These are phyloP conservation scores for Rhyacichthys aspro DNA, from an alignment of 2,797 vertebrate species.

Conservation along the genomic window DNA sequence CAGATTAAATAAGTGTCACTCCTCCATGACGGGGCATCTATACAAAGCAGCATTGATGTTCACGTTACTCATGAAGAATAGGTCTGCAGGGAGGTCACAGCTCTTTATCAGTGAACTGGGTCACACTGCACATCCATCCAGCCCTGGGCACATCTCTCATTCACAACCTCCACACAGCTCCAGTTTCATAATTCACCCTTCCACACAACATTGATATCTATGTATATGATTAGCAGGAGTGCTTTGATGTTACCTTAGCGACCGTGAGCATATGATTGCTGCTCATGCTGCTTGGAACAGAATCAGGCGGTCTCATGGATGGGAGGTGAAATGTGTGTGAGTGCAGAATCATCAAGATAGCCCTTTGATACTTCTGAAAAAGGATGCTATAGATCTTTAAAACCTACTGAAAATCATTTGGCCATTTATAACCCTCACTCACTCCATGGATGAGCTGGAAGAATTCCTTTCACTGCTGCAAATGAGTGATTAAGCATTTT, in stretches of 20 bases:
- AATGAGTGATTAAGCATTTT: no score
- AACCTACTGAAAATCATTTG: no score
- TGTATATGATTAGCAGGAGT: not conserved
- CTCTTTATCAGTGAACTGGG: constrained; percentile 52
- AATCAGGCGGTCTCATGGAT: not conserved
- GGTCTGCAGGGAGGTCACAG: constrained; percentile 43
- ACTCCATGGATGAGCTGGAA: no score
- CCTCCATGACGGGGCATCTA: no score
- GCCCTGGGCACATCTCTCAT: constrained; percentile 25
- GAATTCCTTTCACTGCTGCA: no score
- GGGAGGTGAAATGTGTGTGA: no score
- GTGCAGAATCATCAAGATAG: constrained; percentile 9
- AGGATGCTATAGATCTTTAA: no score
- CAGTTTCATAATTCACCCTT: constrained; percentile 39
- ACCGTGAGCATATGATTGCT: not conserved
- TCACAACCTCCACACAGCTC: constrained; percentile 4
- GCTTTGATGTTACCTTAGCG: not conserved
- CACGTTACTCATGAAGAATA: constrained; percentile 32
- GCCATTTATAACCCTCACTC: no score
- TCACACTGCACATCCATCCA: constrained; percentile 39
- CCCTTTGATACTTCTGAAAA: not conserved
- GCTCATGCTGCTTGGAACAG: not conserved
- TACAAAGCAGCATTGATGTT: not conserved
- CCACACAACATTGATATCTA: constrained; percentile 15
- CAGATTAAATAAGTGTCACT: no score